These are phyloP conservation scores for Petrolisthes cinctipes DNA, from an alignment of 2,888 invertebrate genomes.

Conservation along the genomic window DNA sequence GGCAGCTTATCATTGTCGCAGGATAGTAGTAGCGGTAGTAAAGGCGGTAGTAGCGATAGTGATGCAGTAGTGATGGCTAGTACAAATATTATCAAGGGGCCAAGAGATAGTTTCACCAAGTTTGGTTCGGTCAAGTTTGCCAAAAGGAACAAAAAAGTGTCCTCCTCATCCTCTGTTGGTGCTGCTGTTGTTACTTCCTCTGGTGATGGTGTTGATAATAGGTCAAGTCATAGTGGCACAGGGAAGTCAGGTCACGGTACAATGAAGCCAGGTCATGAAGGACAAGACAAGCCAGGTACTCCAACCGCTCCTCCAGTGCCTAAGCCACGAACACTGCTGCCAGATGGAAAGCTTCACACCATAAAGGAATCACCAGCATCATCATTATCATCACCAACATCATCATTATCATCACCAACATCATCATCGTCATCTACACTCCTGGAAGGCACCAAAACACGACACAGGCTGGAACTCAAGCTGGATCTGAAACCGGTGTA, in stretches of 20 bases:
- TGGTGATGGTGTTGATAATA: too few species aligned
- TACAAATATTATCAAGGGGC: slow-evolving; percentile 41
- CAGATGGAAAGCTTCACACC: neutral
- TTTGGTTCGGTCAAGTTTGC: slow-evolving; percentile 48
- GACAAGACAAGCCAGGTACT: neutral
- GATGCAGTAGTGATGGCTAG: slow-evolving; percentile 35
- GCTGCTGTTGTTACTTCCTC: neutral
- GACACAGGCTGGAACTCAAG: neutral
- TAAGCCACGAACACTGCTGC: slow-evolving; percentile 29
- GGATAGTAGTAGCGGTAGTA: slow-evolving; percentile 15
- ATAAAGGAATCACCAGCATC: neutral
- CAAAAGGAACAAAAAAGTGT: slow-evolving; percentile 33
- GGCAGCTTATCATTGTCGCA: neutral
- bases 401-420: too few species aligned
- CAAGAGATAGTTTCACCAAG: slow-evolving; percentile 44
- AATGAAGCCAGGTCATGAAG: too few species aligned
- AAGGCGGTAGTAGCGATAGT: slow-evolving; percentile 11
- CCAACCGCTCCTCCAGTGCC: slow-evolving; percentile 3
- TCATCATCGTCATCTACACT: neutral
- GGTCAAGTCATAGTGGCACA: too few species aligned
- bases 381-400: too few species aligned
- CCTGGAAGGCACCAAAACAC: neutral
- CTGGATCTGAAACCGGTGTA: slow-evolving; percentile 23
- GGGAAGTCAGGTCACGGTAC: too few species aligned
- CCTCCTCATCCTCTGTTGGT: neutral